Evolutionary conservation across 1,140 invertebrate genomes (phyloP).

Genomic region (Pectinophora gossypiella): DNA sequence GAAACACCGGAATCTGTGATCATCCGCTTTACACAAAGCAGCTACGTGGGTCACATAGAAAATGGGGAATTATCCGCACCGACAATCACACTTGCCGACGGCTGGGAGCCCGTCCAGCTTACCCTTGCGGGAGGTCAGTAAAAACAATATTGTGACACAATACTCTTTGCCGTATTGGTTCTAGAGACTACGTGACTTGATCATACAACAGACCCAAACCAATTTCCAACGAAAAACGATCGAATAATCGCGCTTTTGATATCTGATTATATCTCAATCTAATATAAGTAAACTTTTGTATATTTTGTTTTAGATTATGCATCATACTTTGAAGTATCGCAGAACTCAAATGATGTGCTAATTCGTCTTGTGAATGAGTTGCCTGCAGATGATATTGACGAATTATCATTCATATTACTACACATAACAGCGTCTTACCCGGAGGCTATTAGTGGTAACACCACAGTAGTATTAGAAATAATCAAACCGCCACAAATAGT

Average conservation of each 20-base stretch:
- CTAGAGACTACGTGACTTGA: no score
- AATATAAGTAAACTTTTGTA: background rate
- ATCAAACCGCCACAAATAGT: conserved; percentile 10
- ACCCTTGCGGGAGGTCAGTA: background rate
- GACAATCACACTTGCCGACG: background rate
- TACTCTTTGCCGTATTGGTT: no score
- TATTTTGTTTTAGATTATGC: conserved; percentile 21
- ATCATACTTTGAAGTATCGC: conserved; percentile 15
- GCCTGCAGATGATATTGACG: conserved; percentile 14
- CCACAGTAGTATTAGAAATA: conserved; percentile 29
- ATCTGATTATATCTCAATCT: background rate
- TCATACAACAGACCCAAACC: no score
- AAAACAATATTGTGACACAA: background rate
- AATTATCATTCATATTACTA: conserved; percentile 20
- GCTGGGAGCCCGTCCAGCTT: background rate
- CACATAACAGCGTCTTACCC: conserved; percentile 17
- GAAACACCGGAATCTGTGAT: background rate
- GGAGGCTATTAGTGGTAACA: conserved; percentile 21
- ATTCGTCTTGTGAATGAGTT: conserved; percentile 9
- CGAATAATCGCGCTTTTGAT: no score
- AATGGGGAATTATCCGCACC: background rate
- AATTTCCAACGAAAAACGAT: no score
- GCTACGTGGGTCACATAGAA: conserved; percentile 1
- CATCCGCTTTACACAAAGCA: background rate
- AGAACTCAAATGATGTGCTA: background rate